These are phyloP conservation scores for Hemithea aestivaria DNA, from an alignment of 2,888 invertebrate species.

Conservation along the genomic window DNA sequence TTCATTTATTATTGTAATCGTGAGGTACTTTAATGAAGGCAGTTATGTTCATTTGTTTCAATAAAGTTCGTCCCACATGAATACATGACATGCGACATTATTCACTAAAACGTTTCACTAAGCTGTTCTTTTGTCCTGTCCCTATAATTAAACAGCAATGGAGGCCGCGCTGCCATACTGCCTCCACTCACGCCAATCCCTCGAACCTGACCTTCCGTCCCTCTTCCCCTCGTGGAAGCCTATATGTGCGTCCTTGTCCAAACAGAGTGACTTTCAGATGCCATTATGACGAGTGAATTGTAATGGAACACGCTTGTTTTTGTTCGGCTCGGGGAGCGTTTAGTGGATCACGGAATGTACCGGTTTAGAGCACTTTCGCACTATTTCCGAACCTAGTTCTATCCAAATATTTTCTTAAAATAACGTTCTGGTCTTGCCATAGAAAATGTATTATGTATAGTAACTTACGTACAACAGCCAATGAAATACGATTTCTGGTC, in stretches of 20 bases:
- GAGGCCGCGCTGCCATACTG: constrained; percentile 28
- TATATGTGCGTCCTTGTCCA: constrained; percentile 26
- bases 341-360: constrained; percentile 3
- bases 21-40: too few relatives aligned
- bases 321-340: constrained; percentile 27
- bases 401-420: too few relatives aligned
- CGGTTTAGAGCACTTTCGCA: too few relatives aligned
- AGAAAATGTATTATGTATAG: too few relatives aligned
- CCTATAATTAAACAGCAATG: constrained; percentile 37
- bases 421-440: too few relatives aligned
- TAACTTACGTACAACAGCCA: too few relatives aligned
- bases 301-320: constrained; percentile 41
- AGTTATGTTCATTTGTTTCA: too few relatives aligned
- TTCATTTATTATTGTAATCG: too few relatives aligned
- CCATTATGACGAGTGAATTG: constrained; percentile 38
- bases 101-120: constrained; percentile 6
- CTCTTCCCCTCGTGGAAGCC: constrained; percentile 13
- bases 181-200: constrained; percentile 39
- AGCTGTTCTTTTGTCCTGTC: constrained; percentile 28
- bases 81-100: neutral
- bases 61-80: neutral
- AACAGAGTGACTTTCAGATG: constrained; percentile 35
- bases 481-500: too few relatives aligned
- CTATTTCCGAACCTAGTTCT: too few relatives aligned
- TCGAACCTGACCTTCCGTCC: constrained; percentile 32